phyloP scores from a whole-genome alignment of 1,140 invertebrate species.

The Diploscapter pachys region DNA sequence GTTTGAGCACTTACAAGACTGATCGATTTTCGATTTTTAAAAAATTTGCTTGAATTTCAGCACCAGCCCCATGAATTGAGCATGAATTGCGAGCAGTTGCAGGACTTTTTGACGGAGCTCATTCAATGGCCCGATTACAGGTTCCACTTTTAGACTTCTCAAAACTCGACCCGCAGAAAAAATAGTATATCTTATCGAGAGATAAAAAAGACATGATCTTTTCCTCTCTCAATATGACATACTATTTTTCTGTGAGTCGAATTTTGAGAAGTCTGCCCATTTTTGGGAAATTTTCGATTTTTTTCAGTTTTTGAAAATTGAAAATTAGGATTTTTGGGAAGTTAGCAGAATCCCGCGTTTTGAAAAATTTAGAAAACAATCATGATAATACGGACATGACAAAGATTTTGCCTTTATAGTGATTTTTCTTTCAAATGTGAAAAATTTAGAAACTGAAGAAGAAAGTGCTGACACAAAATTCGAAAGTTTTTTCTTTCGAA shows the following conservation, averaged over 20 bases:
- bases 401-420: conserved; percentile 1
- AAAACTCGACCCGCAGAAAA: neutral
- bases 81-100: conserved; percentile 39
- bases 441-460: neutral
- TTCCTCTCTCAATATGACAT: no score
- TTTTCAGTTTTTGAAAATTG: neutral
- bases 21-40: no score
- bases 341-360: no score
- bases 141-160: no score
- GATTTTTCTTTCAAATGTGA: neutral
- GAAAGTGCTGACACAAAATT: neutral
- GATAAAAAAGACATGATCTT: neutral
- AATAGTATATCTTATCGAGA: conserved; percentile 10
- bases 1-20: no score
- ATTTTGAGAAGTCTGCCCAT: neutral
- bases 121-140: neutral
- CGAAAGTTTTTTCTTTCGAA: conserved; percentile 4
- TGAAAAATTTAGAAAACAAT: no score
- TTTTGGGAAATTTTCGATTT: neutral
- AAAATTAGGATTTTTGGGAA: no score
- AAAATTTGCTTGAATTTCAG: no score
- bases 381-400: neutral
- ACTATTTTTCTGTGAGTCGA: no score
- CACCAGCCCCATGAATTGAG: neutral
- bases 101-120: conserved; percentile 25